Base-by-base conservation (phyloP, 2,113 vertebrate genomes). In the Alethe diademata region DNA sequence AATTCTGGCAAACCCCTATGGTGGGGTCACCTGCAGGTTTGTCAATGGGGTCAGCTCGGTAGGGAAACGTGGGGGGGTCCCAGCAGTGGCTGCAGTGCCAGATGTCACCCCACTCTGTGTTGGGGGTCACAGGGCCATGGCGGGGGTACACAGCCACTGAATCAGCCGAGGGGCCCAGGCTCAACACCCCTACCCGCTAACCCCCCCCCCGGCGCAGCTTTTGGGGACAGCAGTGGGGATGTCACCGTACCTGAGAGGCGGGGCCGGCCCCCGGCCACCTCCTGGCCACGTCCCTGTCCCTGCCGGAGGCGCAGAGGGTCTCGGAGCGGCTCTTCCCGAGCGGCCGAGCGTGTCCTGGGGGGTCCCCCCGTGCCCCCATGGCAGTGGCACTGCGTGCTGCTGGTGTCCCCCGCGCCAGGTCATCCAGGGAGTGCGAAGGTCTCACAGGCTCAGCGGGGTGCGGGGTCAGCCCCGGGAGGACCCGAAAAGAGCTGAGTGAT, bases 251-350 rank as follows among this genome's bases (percentile, higher is more conserved):
- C 95, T 95, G 92, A 69, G 61, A 19, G 0, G 6, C 4, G 2
- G 26, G 48, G 80, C 58, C 4, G 3, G 75, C 17, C 13, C 64
- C 38, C 0, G 16, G 53, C 50, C 66, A 3, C 73, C 92, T 95
- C 93, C 78, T 18, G 9, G 24, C 94, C 35, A 83, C 73, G 31
- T 95, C 78, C 12, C 97, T 82, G 80, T 99, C 99, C 86, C 90
- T 96, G 88, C 98, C 83, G 28, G 98, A 96, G 90, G 98, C 93
- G 7, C 98, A 98, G 92, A 99, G 97, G 47, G 98, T 98, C 91
- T 98, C 98, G 0, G 98, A 98, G 56, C 92, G 95, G 57, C 96
- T 96, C 80, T 96, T 96, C 28, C 70, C 62, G 4, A 97, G 92
- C 0, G 92, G 86, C 2, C 47, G 95, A 31, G 95, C 7, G 9